Evolutionary conservation across 2,113 vertebrate species (phyloP).

Genomic region (Hippocampus mohnikei): DNA sequence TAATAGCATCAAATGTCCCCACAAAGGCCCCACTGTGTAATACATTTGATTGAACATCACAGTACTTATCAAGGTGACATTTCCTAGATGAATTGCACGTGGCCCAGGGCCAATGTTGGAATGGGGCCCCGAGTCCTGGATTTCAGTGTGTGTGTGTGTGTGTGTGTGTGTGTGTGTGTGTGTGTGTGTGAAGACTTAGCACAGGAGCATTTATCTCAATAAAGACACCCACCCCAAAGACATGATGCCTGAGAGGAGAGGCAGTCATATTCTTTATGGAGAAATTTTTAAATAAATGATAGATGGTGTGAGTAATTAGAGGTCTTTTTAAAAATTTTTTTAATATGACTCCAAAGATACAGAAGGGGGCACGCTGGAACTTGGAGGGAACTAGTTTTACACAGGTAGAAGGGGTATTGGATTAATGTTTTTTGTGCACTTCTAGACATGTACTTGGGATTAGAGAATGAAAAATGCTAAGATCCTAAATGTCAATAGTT

Average conservation of each 20-base stretch:
- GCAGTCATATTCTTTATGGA: conserved; percentile 25
- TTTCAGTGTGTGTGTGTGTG: conserved; percentile 11
- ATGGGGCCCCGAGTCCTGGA: conserved; percentile 25
- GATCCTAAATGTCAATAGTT: not conserved
- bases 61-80: conserved; percentile 51
- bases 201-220: conserved; percentile 50
- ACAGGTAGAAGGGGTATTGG: conserved; percentile 4
- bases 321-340: conserved; percentile 4
- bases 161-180: too few relatives aligned
- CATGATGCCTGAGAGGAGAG: conserved; percentile 8
- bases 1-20: not conserved
- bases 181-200: conserved; percentile 30
- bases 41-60: conserved; percentile 15
- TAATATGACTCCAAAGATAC: conserved; percentile 24
- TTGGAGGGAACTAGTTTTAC: conserved; percentile 13
- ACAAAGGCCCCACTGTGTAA: conserved; percentile 3
- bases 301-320: conserved; percentile 35
- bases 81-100: conserved; percentile 19
- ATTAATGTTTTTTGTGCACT: not conserved
- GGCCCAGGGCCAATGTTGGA: conserved; percentile 26
- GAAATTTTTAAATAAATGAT: conserved; percentile 45
- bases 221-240: conserved; percentile 27
- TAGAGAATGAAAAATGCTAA: not conserved
- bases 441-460: not conserved
- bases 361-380: conserved; percentile 16